phyloP scores from a whole-genome alignment of 2,888 invertebrate genomes.

The Myathropa florea region DNA sequence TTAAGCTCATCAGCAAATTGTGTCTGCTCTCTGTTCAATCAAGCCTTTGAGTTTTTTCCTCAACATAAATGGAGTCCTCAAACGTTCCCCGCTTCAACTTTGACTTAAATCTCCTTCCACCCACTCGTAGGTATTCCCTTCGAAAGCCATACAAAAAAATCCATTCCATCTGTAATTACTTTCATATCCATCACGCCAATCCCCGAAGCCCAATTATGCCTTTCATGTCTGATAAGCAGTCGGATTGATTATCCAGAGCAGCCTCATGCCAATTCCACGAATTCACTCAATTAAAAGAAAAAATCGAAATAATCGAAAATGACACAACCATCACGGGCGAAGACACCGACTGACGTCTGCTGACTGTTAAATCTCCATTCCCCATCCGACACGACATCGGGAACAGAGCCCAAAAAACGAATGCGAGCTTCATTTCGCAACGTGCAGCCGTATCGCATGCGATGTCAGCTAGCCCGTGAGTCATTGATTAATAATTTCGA shows the following conservation, averaged over 20 bases:
- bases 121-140: background rate
- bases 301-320: background rate
- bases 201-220: background rate
- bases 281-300: background rate
- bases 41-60: too few relatives aligned
- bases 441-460: too few relatives aligned
- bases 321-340: background rate
- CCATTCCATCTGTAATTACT: background rate
- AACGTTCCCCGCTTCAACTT: background rate
- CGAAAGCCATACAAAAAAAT: background rate
- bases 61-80: too few relatives aligned
- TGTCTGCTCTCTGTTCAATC: too few relatives aligned
- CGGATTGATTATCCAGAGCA: background rate
- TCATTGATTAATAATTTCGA: slow-evolving; percentile 48
- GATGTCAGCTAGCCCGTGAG: background rate
- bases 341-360: background rate
- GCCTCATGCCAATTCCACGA: background rate
- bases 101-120: background rate
- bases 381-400: background rate
- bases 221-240: background rate
- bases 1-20: too few relatives aligned
- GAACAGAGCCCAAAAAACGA: background rate
- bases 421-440: background rate
- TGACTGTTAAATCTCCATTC: background rate
- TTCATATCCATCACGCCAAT: background rate